phyloP scores from a whole-genome alignment of 2,113 vertebrate species.

The Merops nubicus region DNA sequence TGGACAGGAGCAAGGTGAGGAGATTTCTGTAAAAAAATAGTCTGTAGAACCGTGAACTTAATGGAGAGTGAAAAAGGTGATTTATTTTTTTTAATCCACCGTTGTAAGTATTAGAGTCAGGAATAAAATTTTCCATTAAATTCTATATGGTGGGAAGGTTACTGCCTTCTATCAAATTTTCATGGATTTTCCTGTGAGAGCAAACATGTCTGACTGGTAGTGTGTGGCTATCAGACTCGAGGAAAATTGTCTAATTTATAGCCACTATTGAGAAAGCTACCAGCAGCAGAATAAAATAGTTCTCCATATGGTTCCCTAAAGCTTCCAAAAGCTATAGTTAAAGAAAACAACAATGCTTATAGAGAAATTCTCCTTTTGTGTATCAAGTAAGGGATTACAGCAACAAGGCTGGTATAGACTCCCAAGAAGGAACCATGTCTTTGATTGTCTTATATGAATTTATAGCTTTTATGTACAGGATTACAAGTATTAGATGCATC shows the following conservation, averaged over 20 bases:
- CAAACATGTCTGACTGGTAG: constrained; percentile 30
- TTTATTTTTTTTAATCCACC: not conserved
- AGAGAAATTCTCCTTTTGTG: not conserved
- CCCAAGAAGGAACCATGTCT: not conserved
- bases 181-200: not conserved
- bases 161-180: not conserved
- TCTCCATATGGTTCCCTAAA: constrained; percentile 77
- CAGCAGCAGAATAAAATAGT: constrained; percentile 73
- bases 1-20: not conserved
- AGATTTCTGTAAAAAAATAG: not conserved
- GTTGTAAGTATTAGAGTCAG: not conserved
- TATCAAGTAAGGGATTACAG: not conserved
- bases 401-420: not conserved
- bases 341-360: constrained; percentile 24
- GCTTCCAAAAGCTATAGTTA: constrained; percentile 76
- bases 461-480: constrained; percentile 40
- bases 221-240: constrained; percentile 57
- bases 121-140: not conserved
- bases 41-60: not conserved
- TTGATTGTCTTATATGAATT: constrained; percentile 36
- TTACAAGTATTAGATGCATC: constrained; percentile 65
- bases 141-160: not conserved
- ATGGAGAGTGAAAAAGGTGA: not conserved
- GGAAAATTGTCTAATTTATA: constrained; percentile 74
- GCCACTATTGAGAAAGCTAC: constrained; percentile 71